phyloP scores from a whole-genome alignment of 2,797 vertebrate genomes.

The Pangasius sanitwongsei region DNA sequence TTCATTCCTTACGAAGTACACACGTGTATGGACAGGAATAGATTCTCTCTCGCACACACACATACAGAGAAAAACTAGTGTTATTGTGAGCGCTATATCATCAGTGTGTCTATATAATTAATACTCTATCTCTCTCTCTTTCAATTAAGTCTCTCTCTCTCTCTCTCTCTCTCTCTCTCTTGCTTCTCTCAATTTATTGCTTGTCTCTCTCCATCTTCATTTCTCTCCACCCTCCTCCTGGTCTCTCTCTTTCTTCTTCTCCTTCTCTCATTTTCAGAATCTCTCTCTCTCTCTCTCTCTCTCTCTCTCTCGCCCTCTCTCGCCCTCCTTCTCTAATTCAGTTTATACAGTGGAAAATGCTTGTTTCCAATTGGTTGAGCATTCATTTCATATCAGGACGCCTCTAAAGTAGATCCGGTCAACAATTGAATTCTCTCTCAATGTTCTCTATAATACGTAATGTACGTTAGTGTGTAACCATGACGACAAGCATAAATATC shows the following conservation, averaged over 20 bases:
- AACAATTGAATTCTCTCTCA: neutral
- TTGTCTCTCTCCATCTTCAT: neutral
- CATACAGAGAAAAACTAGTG: neutral
- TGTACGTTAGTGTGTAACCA: constrained; percentile 11
- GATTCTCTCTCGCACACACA: neutral
- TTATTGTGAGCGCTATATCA: neutral
- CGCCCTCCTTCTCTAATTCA: neutral
- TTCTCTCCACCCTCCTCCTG: no score
- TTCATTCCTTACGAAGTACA: no score
- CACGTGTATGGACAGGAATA: neutral
- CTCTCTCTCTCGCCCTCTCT: neutral
- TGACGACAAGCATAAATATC: neutral
- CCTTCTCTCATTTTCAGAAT: no score
- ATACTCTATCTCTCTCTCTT: neutral
- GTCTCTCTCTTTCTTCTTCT: neutral
- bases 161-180: no score
- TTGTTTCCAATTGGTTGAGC: neutral
- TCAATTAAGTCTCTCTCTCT: neutral
- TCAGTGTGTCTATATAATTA: neutral
- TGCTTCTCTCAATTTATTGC: no score
- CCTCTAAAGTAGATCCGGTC: constrained; percentile 14
- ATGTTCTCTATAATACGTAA: neutral
- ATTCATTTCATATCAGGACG: neutral
- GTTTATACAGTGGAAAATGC: neutral
- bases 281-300: neutral